Conservation (phyloP, 2,113 vertebrate species). For the Glaucomys volans region DNA sequence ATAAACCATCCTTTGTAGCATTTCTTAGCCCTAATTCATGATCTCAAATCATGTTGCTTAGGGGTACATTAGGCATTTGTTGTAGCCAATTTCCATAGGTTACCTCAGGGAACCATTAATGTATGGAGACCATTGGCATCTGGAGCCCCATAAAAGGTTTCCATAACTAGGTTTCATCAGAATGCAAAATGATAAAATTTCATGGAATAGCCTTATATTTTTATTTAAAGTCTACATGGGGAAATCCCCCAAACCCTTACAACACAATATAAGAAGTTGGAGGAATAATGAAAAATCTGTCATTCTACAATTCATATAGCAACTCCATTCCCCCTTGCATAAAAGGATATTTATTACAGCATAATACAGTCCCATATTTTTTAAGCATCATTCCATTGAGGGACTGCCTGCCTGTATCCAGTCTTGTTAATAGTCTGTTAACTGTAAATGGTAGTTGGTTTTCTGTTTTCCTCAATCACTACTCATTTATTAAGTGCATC, state of each 20-base stretch:
- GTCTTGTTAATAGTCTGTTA: background rate
- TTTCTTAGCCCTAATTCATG: background rate
- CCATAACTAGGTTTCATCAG: background rate
- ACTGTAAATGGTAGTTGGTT: background rate
- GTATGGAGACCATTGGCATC: background rate
- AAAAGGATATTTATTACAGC: background rate
- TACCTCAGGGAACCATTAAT: background rate
- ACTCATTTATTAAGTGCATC: background rate
- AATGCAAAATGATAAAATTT: conserved; percentile 28
- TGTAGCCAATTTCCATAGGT: background rate
- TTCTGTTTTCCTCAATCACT: background rate
- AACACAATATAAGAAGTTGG: background rate
- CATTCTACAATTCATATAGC: background rate
- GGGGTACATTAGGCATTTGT: background rate
- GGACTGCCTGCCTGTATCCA: background rate
- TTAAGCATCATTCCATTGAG: background rate
- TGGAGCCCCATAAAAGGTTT: background rate
- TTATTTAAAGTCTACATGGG: background rate
- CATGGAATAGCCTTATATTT: background rate
- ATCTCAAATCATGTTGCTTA: background rate
- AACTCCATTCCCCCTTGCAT: background rate
- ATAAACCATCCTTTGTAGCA: background rate
- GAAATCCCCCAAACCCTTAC: background rate
- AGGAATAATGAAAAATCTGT: background rate
- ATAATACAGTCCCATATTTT: background rate